Evolutionary conservation across 1,140 invertebrate genomes (phyloP).

Genomic region (Battus philenor): DNA sequence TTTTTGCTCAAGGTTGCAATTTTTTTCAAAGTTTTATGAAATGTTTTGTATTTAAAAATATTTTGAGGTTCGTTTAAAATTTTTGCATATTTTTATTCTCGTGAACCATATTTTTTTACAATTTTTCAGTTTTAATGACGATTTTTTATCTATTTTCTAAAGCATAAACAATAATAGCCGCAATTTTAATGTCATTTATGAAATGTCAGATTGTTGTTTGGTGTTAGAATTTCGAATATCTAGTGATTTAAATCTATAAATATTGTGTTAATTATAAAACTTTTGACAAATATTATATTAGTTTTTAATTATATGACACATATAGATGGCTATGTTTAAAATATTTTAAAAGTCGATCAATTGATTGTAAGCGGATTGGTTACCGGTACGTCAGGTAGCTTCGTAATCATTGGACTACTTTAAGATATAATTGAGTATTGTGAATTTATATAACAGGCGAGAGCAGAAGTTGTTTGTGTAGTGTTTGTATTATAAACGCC

Average conservation of each 20-base stretch:
- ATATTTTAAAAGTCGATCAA: slow-evolving; percentile 60
- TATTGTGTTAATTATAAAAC: slow-evolving; percentile 41
- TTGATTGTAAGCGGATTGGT: slow-evolving; percentile 50
- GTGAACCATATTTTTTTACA: too few species aligned
- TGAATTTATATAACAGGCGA: slow-evolving; percentile 16
- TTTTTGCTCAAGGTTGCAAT: too few species aligned
- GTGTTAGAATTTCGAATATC: slow-evolving; percentile 36
- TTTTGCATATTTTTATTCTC: too few species aligned
- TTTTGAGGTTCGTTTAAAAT: too few species aligned
- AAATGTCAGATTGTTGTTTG: slow-evolving; percentile 49
- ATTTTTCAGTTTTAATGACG: too few species aligned
- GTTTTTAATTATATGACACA: slow-evolving; percentile 21
- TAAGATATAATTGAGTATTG: slow-evolving; percentile 16
- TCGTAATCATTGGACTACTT: slow-evolving; percentile 29
- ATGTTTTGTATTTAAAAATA: too few species aligned
- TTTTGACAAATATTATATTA: slow-evolving; percentile 32
- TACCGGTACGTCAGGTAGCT: slow-evolving; percentile 68
- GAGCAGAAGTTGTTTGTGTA: slow-evolving; percentile 25
- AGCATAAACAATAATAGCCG: slow-evolving; percentile 10
- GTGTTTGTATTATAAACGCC: slow-evolving; percentile 27
- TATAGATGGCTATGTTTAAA: slow-evolving; percentile 23
- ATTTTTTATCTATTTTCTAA: neutral
- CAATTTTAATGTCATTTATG: slow-evolving; percentile 13
- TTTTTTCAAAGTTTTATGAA: too few species aligned
- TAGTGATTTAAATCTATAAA: slow-evolving; percentile 52